A percentile compares a stretch with the other conserved stretches of the same genome.
These are phyloP conservation scores for Ptychochromis oligacanthus DNA, from an alignment of 2,113 vertebrate species.

Conservation along the genomic window DNA sequence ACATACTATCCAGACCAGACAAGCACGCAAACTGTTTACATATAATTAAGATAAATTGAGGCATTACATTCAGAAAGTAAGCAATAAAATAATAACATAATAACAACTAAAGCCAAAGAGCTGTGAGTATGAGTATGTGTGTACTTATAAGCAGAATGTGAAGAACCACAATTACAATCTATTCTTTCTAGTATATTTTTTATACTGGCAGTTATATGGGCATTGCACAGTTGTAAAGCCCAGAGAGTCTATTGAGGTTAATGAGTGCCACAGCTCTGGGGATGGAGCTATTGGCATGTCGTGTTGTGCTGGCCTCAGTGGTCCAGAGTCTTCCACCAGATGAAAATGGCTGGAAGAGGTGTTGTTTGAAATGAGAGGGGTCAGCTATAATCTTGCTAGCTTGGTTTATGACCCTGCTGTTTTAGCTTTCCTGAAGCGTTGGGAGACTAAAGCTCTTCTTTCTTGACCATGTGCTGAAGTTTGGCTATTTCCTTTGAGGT, in stretches of 20 bases:
- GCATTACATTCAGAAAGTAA: background rate
- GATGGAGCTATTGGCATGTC: background rate
- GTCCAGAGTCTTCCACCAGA: background rate
- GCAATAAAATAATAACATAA: background rate
- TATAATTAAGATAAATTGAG: background rate
- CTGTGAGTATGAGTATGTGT: background rate
- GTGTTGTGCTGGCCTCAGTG: background rate
- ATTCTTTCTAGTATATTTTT: background rate
- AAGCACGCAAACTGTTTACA: background rate
- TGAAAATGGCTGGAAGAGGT: background rate
- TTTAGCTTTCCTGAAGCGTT: background rate
- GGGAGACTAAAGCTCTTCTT: background rate
- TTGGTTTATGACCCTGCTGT: background rate
- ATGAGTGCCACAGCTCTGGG: slow-evolving; percentile 6
- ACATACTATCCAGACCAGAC: background rate
- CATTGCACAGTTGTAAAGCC: background rate
- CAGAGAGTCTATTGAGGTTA: background rate
- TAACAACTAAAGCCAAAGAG: background rate
- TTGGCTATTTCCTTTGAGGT: background rate
- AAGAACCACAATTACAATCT: background rate
- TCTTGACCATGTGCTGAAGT: background rate
- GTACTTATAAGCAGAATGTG: background rate
- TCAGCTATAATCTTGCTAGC: background rate
- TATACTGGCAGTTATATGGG: background rate
- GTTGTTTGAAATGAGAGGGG: background rate